Evolutionary conservation across 2,797 vertebrate genomes (phyloP), one percentile per base, ranked within the genome.

Genomic region (Sphaeramia orbicularis): DNA sequence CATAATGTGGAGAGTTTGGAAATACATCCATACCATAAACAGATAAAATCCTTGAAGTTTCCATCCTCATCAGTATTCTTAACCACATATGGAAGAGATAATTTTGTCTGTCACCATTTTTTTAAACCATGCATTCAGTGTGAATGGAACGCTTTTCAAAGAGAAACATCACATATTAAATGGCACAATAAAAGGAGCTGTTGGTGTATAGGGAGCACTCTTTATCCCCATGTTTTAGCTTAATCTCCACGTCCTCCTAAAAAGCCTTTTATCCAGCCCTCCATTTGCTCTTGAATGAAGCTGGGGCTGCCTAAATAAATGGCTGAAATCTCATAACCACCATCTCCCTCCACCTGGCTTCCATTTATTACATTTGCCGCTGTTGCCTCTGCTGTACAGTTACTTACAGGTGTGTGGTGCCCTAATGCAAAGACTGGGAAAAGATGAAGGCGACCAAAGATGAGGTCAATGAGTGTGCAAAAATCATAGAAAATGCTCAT

Each of bases 201-300:
- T 54, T 73, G 0, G 41, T 74, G 70, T 50, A 43, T 45, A 58
- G 42, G 36, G 9, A 32, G 35, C 19, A 13, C 38, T 53, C 53
- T 27, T 54, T 10, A 62, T 52, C n/a, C 45, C 35, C 4, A 13
- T 47, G 52, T 56, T 84, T 75, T 51, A 73, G 60, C 64, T 43
- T 71, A 72, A 79, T 78, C 57, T 80, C 51, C 42, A 18, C 48
- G 4, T 45, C 21, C 62, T 70, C 72, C 16, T n/a, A 63, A 74
- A 78, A 77, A 61, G 56, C 67, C 71, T 78, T 83, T 78, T 68
- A 74, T 58, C 16, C 30, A 24, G 27, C 40, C 62, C 30, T 71
- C 65, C 75, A 76, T 80, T 84, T 62, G 55, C 60, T 67, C 36
- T 62, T 64, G 35, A 83, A 66, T 86, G 67, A 71, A 64, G 66